Conservation (phyloP, 2,888 invertebrate genomes). For the Lepidonotus clava region DNA sequence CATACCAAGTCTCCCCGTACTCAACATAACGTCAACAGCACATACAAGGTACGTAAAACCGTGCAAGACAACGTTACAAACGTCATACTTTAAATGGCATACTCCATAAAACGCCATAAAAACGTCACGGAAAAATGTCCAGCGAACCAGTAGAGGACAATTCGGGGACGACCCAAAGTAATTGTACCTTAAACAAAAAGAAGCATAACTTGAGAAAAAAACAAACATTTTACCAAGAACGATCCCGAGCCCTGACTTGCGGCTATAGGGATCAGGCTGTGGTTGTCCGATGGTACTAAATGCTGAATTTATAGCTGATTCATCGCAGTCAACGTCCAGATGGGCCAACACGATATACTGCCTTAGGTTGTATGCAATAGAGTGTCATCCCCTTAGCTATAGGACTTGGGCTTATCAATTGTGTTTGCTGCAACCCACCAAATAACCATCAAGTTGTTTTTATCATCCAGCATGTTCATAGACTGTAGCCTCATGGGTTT, state of each 20-base stretch:
- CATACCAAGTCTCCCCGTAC: too few species aligned
- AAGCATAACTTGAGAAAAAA: too few species aligned
- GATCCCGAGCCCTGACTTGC: neutral
- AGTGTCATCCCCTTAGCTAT: neutral
- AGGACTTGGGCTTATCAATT: constrained; percentile 21
- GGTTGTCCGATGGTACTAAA: constrained; percentile 36
- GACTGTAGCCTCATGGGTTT: neutral
- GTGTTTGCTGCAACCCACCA: neutral
- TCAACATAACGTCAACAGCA: too few species aligned
- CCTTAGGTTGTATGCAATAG: constrained; percentile 53
- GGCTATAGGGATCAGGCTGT: neutral
- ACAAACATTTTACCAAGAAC: neutral
- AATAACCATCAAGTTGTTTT: neutral
- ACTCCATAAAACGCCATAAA: too few species aligned
- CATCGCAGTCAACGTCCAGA: constrained; percentile 10
- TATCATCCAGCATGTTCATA: neutral
- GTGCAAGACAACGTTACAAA: too few species aligned
- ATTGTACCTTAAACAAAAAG: too few species aligned
- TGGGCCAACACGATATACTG: constrained; percentile 22
- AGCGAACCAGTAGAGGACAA: too few species aligned
- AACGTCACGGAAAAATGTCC: too few species aligned
- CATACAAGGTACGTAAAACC: too few species aligned
- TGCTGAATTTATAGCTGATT: constrained; percentile 33
- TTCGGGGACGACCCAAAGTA: too few species aligned
- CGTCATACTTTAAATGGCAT: too few species aligned